Evolutionary conservation across 2,888 invertebrate species (phyloP).

Genomic region (Heliconius cydno): DNA sequence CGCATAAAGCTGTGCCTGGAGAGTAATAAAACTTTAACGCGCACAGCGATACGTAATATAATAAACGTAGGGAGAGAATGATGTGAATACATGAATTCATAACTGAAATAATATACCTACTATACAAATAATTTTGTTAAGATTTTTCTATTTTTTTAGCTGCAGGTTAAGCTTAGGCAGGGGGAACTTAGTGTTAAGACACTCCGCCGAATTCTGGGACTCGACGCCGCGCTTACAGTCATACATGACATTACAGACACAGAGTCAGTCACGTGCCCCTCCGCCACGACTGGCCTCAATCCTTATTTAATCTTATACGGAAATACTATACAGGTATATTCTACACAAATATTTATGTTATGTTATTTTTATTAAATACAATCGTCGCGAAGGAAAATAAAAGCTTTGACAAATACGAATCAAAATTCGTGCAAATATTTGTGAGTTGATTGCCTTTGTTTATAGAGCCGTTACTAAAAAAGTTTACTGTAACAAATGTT

Average conservation of each 20-base stretch:
- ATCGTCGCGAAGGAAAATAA: slow-evolving; percentile 30
- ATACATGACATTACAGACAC: too few relatives aligned
- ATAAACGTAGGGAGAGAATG: slow-evolving; percentile 8
- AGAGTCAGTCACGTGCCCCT: too few relatives aligned
- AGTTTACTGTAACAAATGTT: slow-evolving; percentile 69
- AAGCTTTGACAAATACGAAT: slow-evolving; percentile 53
- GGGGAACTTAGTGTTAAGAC: too few relatives aligned
- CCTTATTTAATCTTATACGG: too few relatives aligned
- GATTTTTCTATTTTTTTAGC: background rate
- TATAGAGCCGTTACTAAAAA: slow-evolving; percentile 77
- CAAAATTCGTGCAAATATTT: slow-evolving; percentile 71
- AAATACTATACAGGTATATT: background rate
- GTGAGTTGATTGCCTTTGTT: slow-evolving; percentile 71
- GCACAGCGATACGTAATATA: slow-evolving; percentile 20
- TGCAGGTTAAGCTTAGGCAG: too few relatives aligned
- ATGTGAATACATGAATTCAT: slow-evolving; percentile 14
- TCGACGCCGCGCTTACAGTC: too few relatives aligned
- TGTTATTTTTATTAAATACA: slow-evolving; percentile 16
- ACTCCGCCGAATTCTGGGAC: too few relatives aligned
- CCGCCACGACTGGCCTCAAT: too few relatives aligned
- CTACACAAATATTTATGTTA: background rate
- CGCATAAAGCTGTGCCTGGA: slow-evolving; percentile 42
- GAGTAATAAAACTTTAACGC: slow-evolving; percentile 35
- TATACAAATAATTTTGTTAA: background rate
- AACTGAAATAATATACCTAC: background rate